These are phyloP conservation scores for Meteorus cinctellus DNA, from an alignment of 2,888 invertebrate genomes.

Conservation along the genomic window DNA sequence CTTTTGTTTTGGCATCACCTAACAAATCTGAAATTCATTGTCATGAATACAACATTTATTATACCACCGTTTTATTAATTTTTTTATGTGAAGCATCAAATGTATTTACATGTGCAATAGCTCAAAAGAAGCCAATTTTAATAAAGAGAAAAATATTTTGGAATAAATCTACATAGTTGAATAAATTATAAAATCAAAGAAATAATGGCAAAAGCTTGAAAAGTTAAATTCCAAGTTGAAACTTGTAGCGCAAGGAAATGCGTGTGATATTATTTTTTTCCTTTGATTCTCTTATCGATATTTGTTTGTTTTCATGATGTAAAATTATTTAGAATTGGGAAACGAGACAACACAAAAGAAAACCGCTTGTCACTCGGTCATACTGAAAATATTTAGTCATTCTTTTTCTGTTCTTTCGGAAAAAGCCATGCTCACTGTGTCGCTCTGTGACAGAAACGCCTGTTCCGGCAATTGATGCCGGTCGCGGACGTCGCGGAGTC, in stretches of 20 bases:
- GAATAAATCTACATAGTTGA: slow-evolving; percentile 37
- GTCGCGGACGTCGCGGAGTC: slow-evolving; percentile 82
- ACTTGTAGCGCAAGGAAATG: slow-evolving; percentile 16
- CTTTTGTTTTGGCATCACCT: slow-evolving; percentile 74
- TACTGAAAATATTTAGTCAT: slow-evolving; percentile 27
- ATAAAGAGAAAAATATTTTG: slow-evolving; percentile 41
- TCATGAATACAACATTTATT: slow-evolving; percentile 73
- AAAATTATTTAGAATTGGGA: not conserved
- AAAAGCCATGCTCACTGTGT: slow-evolving; percentile 73
- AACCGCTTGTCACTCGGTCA: slow-evolving; percentile 18
- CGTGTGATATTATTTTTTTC: not conserved
- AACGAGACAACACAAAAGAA: not conserved
- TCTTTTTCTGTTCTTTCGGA: slow-evolving; percentile 17
- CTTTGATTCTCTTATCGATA: slow-evolving; percentile 6
- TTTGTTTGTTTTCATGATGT: slow-evolving; percentile 1
- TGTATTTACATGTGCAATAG: slow-evolving; percentile 68
- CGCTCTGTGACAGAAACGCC: slow-evolving; percentile 79
- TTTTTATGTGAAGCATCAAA: slow-evolving; percentile 44
- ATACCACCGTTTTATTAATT: slow-evolving; percentile 46
- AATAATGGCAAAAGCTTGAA: slow-evolving; percentile 34
- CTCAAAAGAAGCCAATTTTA: slow-evolving; percentile 45
- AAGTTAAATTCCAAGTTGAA: slow-evolving; percentile 10
- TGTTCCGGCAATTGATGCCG: slow-evolving; percentile 89
- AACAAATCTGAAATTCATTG: slow-evolving; percentile 60
- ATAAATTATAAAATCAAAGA: slow-evolving; percentile 28